Evolutionary conservation across 1,140 invertebrate genomes (phyloP).

Genomic region (Coptotermes formosanus): DNA sequence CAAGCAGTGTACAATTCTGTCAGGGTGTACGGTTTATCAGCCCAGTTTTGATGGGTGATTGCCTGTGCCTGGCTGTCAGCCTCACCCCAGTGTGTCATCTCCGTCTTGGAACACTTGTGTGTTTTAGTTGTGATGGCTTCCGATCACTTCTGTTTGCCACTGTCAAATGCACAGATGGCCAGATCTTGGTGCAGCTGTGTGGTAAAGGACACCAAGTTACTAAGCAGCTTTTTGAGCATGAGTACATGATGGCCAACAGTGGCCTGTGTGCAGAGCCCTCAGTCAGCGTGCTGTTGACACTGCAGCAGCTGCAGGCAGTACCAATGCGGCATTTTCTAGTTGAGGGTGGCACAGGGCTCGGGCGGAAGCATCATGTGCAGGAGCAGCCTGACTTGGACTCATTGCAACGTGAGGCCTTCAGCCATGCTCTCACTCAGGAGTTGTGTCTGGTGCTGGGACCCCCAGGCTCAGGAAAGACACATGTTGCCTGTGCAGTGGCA

Average conservation of each 20-base stretch:
- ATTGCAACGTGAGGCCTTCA: neutral
- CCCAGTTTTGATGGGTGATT: neutral
- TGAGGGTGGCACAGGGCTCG: neutral
- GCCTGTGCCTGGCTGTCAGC: neutral
- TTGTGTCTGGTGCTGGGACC: neutral
- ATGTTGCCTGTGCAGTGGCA: neutral
- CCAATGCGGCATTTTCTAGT: neutral
- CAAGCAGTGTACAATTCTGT: neutral
- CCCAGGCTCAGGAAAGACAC: neutral
- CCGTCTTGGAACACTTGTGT: neutral
- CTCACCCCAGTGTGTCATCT: neutral
- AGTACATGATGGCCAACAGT: neutral
- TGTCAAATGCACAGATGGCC: neutral
- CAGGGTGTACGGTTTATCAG: neutral
- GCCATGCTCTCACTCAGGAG: neutral
- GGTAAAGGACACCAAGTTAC: neutral
- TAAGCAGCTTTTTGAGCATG: neutral
- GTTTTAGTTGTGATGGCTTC: neutral
- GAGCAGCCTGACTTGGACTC: neutral
- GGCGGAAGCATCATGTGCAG: too few species aligned
- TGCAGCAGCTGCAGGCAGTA: neutral
- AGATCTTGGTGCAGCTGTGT: neutral
- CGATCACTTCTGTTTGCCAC: neutral
- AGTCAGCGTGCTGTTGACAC: neutral
- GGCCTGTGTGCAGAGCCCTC: neutral